These are phyloP conservation scores for Ctenopoma multispine DNA, from an alignment of 2,797 vertebrate species.

Conservation along the genomic window DNA sequence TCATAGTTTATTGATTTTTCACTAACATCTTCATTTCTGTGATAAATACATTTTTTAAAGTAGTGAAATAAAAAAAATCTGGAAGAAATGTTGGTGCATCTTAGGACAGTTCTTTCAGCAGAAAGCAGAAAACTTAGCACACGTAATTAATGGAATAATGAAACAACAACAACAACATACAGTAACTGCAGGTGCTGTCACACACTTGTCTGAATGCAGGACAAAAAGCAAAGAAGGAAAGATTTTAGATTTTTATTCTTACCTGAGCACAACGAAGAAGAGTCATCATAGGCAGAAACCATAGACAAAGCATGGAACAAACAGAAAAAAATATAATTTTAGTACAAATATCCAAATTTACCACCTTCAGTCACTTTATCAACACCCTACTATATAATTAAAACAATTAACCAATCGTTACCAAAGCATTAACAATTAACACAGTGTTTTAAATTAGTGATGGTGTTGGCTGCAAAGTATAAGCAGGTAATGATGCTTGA, in stretches of 20 bases:
- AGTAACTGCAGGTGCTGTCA: not conserved
- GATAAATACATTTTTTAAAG: too few relatives aligned
- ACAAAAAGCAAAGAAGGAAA: constrained; percentile 5
- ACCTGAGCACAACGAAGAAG: constrained; percentile 65
- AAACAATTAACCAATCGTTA: constrained; percentile 68
- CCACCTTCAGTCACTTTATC: constrained; percentile 35
- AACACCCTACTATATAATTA: constrained; percentile 50
- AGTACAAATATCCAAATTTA: constrained; percentile 21
- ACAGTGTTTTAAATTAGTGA: constrained; percentile 69
- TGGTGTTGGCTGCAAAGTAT: constrained; percentile 70
- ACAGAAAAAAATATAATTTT: constrained; percentile 34
- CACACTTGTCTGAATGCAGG: constrained; percentile 12
- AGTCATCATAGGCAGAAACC: constrained; percentile 13
- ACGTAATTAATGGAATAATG: constrained; percentile 31
- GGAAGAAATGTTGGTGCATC: too few relatives aligned
- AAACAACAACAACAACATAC: constrained; percentile 15
- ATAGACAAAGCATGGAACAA: constrained; percentile 34
- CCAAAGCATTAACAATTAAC: constrained; percentile 63
- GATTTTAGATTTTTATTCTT: constrained; percentile 44
- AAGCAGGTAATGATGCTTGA: constrained; percentile 78
- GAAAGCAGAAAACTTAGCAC: too few relatives aligned
- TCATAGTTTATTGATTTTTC: constrained; percentile 34
- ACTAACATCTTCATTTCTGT: constrained; percentile 49
- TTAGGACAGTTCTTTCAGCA: too few relatives aligned
- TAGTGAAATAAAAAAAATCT: too few relatives aligned